Conservation (phyloP, 1,140 invertebrate genomes). For the Galleria mellonella region DNA sequence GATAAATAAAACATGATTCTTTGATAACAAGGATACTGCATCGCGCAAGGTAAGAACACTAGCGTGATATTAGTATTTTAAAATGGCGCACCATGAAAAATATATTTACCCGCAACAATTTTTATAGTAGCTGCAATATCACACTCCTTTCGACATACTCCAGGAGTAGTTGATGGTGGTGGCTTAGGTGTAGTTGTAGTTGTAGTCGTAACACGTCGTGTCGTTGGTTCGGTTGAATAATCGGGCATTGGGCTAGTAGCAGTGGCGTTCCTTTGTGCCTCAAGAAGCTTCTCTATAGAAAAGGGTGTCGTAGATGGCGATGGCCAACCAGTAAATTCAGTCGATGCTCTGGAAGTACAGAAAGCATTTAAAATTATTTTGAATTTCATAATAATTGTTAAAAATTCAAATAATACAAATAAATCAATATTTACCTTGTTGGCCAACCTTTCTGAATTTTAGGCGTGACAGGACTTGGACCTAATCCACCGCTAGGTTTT, state of each 20-base stretch:
- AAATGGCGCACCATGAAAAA: too few relatives aligned
- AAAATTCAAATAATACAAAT: slow-evolving; percentile 8
- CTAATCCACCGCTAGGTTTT: slow-evolving; percentile 41
- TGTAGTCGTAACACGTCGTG: slow-evolving; percentile 80
- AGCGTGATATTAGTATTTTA: too few relatives aligned
- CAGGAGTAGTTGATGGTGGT: slow-evolving; percentile 84
- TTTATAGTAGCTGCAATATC: slow-evolving; percentile 89
- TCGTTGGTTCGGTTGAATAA: slow-evolving; percentile 71
- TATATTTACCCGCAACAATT: slow-evolving; percentile 78
- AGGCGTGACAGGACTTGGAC: slow-evolving; percentile 72
- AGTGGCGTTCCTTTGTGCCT: slow-evolving; percentile 80
- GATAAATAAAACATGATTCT: too few relatives aligned
- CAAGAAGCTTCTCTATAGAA: slow-evolving; percentile 86
- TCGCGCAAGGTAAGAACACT: too few relatives aligned
- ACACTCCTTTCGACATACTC: slow-evolving; percentile 84
- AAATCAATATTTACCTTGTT: slow-evolving; percentile 75
- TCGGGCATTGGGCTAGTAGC: slow-evolving; percentile 64
- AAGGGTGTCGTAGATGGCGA: slow-evolving; percentile 88
- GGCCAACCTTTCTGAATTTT: slow-evolving; percentile 89
- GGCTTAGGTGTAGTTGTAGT: slow-evolving; percentile 86
- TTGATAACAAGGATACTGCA: too few relatives aligned
- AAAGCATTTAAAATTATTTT: slow-evolving; percentile 1
- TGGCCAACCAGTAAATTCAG: slow-evolving; percentile 92
- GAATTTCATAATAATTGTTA: background rate
- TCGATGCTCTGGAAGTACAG: slow-evolving; percentile 79